A percentile compares a stretch with the other conserved stretches of the same genome.
Evolutionary conservation across 1,140 invertebrate species (phyloP).

Genomic region (Bactericera cockerelli): DNA sequence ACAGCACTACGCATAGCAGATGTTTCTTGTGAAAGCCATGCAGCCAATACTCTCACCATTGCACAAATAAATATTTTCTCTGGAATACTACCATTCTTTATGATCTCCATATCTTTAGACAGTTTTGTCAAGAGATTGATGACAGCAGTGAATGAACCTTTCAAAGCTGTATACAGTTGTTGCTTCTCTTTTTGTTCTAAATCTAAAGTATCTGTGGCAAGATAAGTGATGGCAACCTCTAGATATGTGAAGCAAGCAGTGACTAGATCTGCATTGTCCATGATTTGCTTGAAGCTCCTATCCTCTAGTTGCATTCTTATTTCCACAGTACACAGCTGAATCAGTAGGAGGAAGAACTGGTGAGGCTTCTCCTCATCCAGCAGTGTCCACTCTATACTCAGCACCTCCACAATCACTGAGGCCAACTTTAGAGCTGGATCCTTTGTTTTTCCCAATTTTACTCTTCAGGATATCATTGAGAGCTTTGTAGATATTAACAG

Average conservation of each 20-base stretch:
- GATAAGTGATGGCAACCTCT: slow-evolving; percentile 62
- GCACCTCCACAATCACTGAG: slow-evolving; percentile 55
- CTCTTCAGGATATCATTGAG: slow-evolving; percentile 65
- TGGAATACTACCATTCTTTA: slow-evolving; percentile 44
- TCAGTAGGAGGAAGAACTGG: slow-evolving; percentile 63
- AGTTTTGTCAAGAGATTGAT: slow-evolving; percentile 54
- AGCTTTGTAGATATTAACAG: slow-evolving; percentile 56
- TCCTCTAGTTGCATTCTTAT: slow-evolving; percentile 83
- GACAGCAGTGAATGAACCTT: slow-evolving; percentile 73
- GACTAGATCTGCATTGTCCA: slow-evolving; percentile 55
- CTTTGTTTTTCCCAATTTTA: slow-evolving; percentile 64
- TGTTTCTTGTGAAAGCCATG: slow-evolving; percentile 83
- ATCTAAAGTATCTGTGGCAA: slow-evolving; percentile 63
- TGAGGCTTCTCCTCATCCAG: slow-evolving; percentile 60
- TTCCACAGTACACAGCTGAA: slow-evolving; percentile 79
- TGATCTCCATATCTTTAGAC: slow-evolving; percentile 35
- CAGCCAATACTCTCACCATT: slow-evolving; percentile 62
- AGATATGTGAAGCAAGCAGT: slow-evolving; percentile 69
- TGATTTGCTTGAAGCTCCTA: slow-evolving; percentile 54
- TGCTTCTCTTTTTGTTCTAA: slow-evolving; percentile 80
- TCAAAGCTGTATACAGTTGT: slow-evolving; percentile 73
- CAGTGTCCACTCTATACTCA: slow-evolving; percentile 72
- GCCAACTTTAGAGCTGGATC: slow-evolving; percentile 72
- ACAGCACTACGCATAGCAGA: slow-evolving; percentile 71
- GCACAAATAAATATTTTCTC: slow-evolving; percentile 66